Conservation (phyloP, 2,888 invertebrate genomes). For the Campopleginae sp. region DNA sequence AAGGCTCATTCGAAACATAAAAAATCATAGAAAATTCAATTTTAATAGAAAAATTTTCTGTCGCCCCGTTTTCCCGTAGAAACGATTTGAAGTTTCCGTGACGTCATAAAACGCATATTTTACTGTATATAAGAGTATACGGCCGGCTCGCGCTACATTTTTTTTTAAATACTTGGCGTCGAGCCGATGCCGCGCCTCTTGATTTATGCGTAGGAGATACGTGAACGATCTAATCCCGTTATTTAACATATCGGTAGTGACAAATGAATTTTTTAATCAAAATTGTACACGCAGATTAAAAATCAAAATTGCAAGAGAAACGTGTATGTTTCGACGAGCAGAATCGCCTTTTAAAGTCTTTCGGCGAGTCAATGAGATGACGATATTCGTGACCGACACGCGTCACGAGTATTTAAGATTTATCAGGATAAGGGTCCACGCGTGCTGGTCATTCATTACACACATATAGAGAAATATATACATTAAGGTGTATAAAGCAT, state of each 20-base stretch:
- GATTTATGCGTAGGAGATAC: too few species aligned
- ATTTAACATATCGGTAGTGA: not conserved
- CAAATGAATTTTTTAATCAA: too few species aligned
- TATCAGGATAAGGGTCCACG: constrained; percentile 78
- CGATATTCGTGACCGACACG: constrained; percentile 78
- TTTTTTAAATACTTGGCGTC: too few species aligned
- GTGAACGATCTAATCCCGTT: not conserved
- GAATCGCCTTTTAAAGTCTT: constrained; percentile 67
- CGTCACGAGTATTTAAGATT: constrained; percentile 82
- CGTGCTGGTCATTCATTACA: constrained; percentile 72
- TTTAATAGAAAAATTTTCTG: too few species aligned
- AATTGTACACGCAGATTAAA: not conserved
- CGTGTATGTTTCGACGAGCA: constrained; percentile 5
- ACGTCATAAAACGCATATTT: too few species aligned
- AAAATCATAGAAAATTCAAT: too few species aligned
- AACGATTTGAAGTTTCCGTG: too few species aligned
- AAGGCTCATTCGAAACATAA: too few species aligned
- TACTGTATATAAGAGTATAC: too few species aligned
- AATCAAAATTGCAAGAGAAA: not conserved
- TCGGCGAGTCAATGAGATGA: constrained; percentile 78
- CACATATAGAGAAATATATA: not conserved
- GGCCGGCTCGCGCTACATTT: too few species aligned
- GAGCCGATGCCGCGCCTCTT: too few species aligned
- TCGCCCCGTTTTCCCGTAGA: too few species aligned
- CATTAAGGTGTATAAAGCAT: not conserved